Evolutionary conservation across 2,113 vertebrate species (phyloP).

Genomic region (Corynorhinus townsendii): DNA sequence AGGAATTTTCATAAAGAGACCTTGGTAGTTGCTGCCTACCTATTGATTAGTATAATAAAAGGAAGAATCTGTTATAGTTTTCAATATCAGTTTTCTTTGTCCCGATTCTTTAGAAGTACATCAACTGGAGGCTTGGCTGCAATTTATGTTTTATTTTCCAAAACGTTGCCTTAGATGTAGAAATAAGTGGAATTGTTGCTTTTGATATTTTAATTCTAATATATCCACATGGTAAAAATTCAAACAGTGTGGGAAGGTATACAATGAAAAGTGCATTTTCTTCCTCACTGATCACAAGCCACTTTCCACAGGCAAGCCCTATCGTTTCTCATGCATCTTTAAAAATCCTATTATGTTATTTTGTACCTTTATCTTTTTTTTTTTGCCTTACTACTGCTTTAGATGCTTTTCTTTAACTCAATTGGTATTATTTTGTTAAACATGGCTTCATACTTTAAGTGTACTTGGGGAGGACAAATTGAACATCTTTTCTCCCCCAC

Average conservation of each 20-base stretch:
- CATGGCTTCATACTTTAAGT: background rate
- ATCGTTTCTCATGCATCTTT: background rate
- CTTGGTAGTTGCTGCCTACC: background rate
- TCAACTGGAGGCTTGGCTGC: background rate
- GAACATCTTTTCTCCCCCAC: background rate
- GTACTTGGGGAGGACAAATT: background rate
- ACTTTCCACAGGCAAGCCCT: background rate
- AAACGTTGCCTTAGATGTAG: background rate
- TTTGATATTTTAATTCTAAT: background rate
- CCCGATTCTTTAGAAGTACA: background rate
- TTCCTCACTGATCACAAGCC: background rate
- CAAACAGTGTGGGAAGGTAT: background rate
- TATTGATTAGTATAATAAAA: background rate
- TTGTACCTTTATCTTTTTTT: background rate
- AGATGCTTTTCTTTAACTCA: background rate
- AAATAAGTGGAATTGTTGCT: background rate
- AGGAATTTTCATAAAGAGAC: background rate
- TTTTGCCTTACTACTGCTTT: background rate
- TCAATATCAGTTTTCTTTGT: background rate
- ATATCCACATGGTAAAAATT: background rate
- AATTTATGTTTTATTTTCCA: background rate
- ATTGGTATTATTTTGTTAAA: background rate
- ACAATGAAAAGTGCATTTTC: background rate
- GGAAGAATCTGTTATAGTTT: background rate
- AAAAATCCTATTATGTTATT: background rate